These are phyloP conservation scores for Chromoteleia sp. DNA, from an alignment of 2,888 invertebrate species.

Conservation along the genomic window DNA sequence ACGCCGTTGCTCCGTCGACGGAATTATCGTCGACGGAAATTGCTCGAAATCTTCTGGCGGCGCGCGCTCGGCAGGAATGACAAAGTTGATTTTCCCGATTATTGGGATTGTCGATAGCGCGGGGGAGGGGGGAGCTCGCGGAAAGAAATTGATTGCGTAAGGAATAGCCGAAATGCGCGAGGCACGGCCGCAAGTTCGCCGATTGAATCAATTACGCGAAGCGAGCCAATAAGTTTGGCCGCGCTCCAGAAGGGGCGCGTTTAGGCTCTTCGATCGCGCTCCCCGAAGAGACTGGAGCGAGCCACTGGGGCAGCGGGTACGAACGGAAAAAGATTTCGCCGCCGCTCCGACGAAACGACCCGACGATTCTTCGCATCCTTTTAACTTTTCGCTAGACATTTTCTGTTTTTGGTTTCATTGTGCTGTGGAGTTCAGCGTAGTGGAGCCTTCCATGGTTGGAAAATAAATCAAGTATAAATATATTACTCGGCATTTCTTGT, in stretches of 20 bases:
- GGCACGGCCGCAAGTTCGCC: conserved; percentile 53
- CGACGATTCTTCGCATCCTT: conserved; percentile 26
- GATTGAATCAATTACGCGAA: conserved; percentile 69
- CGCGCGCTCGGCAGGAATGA: background rate
- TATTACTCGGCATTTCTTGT: conserved; percentile 30
- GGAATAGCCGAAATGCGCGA: conserved; percentile 53
- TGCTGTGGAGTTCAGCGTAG: conserved; percentile 14
- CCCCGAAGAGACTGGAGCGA: conserved; percentile 57
- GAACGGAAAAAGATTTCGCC: conserved; percentile 11
- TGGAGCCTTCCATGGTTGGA: conserved; percentile 23
- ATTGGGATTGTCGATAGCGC: conserved; percentile 32
- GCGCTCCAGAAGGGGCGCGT: conserved; percentile 60
- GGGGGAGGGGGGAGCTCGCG: background rate
- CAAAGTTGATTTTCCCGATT: conserved; percentile 40
- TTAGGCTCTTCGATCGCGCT: conserved; percentile 22
- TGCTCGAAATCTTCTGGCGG: background rate
- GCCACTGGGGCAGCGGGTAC: conserved; percentile 13
- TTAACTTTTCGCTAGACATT: conserved; percentile 2
- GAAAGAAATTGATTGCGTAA: conserved; percentile 63
- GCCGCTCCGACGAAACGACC: conserved; percentile 52
- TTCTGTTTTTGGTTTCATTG: conserved; percentile 19
- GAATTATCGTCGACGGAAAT: conserved; percentile 1
- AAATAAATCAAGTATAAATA: conserved; percentile 38
- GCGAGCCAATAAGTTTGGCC: conserved; percentile 69
- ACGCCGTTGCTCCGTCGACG: background rate